phyloP scores from a whole-genome alignment of 2,113 vertebrate species.

The Puffinus mauretanicus region DNA sequence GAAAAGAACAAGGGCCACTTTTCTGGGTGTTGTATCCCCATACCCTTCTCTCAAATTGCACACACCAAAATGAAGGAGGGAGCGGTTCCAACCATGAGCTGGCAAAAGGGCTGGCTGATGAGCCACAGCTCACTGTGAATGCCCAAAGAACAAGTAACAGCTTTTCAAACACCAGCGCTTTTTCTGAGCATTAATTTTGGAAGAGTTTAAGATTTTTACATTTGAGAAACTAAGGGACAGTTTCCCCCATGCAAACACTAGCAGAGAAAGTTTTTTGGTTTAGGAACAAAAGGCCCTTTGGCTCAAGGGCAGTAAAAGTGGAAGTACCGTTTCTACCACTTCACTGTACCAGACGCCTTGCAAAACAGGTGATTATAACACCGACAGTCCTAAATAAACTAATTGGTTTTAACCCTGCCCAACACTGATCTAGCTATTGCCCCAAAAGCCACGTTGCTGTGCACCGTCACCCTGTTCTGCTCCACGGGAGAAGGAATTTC shows the following conservation, averaged over 20 bases:
- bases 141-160: too few relatives aligned
- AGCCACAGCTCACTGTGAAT: accelerated
- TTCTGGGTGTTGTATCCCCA: accelerated
- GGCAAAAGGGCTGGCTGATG: neutral
- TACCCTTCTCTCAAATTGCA: neutral
- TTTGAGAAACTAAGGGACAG: neutral
- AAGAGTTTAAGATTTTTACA: neutral
- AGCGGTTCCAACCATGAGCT: neutral
- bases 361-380: neutral
- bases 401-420: neutral
- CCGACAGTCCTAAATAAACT: neutral
- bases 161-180: neutral
- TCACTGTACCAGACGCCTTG: neutral
- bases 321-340: neutral
- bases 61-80: neutral
- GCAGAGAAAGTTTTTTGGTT: neutral
- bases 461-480: neutral
- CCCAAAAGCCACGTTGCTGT: neutral
- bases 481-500: neutral
- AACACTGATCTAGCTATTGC: neutral
- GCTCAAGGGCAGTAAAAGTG: neutral
- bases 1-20: neutral
- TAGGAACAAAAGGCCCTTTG: neutral
- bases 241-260: neutral
- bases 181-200: neutral